Evolutionary conservation across 2,888 invertebrate species (phyloP).

Genomic region (Trichogramma dendrolimi): DNA sequence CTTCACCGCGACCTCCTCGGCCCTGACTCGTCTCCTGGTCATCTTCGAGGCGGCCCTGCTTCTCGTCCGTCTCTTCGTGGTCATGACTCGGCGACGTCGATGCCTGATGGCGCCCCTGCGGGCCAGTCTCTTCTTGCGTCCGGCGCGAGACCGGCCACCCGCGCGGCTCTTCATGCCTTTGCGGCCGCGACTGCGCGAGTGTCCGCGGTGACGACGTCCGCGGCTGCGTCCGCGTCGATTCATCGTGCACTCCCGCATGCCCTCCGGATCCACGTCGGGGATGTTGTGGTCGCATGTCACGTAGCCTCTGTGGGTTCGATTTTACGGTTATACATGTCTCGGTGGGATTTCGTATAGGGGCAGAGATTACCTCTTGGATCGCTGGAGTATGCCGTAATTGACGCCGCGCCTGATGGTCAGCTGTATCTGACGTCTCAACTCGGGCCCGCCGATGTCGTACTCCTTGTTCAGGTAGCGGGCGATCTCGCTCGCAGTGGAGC

Average conservation of each 20-base stretch:
- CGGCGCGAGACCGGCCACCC: neutral
- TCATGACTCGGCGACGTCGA: neutral
- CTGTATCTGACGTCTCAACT: slow-evolving; percentile 40
- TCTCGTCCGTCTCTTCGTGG: slow-evolving; percentile 7
- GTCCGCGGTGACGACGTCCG: slow-evolving; percentile 1
- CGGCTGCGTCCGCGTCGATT: neutral
- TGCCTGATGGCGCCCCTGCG: neutral
- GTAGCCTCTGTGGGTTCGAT: slow-evolving; percentile 20
- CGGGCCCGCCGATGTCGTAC: slow-evolving; percentile 38
- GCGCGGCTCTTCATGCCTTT: neutral
- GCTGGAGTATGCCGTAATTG: slow-evolving; percentile 45
- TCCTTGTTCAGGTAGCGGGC: slow-evolving; percentile 44
- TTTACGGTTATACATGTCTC: neutral
- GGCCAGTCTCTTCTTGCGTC: too few species aligned
- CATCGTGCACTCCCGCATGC: neutral
- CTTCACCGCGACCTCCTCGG: too few species aligned
- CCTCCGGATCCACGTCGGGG: slow-evolving; percentile 31
- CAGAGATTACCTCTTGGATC: slow-evolving; percentile 38
- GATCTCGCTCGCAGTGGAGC: slow-evolving; percentile 45
- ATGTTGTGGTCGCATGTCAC: slow-evolving; percentile 29
- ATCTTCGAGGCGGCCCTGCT: neutral
- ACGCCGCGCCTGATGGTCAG: slow-evolving; percentile 43
- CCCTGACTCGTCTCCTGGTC: too few species aligned
- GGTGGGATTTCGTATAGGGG: neutral
- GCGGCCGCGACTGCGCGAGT: neutral